Percentiles rank a stretch among this genome's conserved stretches.
Conservation (phyloP, 2,113 vertebrate genomes). For the Poicephalus gulielmi region DNA sequence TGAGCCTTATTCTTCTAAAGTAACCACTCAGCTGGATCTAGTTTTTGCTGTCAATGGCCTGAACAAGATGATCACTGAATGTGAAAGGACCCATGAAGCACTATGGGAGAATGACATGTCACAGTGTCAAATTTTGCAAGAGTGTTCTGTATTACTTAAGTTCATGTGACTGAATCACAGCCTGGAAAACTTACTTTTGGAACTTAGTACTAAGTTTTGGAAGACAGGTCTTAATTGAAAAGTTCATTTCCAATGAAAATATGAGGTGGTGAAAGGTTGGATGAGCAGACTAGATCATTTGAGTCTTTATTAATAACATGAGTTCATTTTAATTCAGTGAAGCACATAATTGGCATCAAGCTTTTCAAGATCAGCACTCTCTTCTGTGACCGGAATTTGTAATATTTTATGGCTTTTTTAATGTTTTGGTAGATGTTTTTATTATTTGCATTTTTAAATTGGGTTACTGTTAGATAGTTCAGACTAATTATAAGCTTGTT, state of each 20-base stretch:
- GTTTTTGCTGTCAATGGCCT: slow-evolving; percentile 56
- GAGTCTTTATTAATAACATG: slow-evolving; percentile 77
- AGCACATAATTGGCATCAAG: slow-evolving; percentile 79
- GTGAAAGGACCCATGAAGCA: slow-evolving; percentile 37
- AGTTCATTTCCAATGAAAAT: slow-evolving; percentile 71
- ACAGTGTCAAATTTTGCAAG: slow-evolving; percentile 26
- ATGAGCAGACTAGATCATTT: slow-evolving; percentile 69
- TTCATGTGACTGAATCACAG: slow-evolving; percentile 31
- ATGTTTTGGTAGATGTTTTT: slow-evolving; percentile 61
- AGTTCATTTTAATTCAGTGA: slow-evolving; percentile 81
- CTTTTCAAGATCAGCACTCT: slow-evolving; percentile 70
- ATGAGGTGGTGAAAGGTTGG: slow-evolving; percentile 72
- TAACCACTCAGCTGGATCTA: slow-evolving; percentile 39
- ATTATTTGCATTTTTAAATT: slow-evolving; percentile 79
- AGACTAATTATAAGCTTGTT: slow-evolving; percentile 75
- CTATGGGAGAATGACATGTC: slow-evolving; percentile 26
- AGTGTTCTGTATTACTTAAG: slow-evolving; percentile 15
- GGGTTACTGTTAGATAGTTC: slow-evolving; percentile 64
- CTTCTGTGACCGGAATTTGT: slow-evolving; percentile 64
- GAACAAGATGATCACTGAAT: slow-evolving; percentile 30
- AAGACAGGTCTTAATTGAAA: slow-evolving; percentile 74
- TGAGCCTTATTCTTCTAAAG: slow-evolving; percentile 47
- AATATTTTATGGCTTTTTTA: slow-evolving; percentile 58
- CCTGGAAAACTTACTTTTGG: slow-evolving; percentile 68
- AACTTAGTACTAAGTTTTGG: slow-evolving; percentile 39